These are phyloP conservation scores for Brachyistius frenatus DNA, from an alignment of 2,113 vertebrate genomes.

Conservation along the genomic window DNA sequence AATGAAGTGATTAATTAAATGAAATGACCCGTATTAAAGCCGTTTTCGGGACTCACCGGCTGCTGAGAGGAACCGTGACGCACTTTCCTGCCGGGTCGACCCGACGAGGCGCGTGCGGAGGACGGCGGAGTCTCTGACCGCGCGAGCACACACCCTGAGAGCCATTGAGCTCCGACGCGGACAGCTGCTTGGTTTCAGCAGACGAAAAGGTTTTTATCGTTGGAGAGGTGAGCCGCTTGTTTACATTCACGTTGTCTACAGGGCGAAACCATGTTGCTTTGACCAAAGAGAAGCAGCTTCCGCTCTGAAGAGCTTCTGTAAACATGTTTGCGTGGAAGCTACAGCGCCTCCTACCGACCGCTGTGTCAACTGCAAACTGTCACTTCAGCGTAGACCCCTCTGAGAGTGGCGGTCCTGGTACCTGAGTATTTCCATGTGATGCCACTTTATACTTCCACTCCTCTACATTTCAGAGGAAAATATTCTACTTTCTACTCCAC, in stretches of 20 bases:
- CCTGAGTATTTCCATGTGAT: too few relatives aligned
- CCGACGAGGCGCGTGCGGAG: constrained; percentile 10
- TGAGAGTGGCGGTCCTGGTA: too few relatives aligned
- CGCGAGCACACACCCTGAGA: constrained; percentile 56
- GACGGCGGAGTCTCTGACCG: constrained; percentile 43
- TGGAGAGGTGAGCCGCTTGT: constrained; percentile 36
- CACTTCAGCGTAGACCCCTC: too few relatives aligned
- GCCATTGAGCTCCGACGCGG: constrained; percentile 59
- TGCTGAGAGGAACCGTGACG: constrained; percentile 60
- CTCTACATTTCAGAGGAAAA: too few relatives aligned
- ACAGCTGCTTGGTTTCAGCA: neutral
- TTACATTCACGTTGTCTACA: constrained; percentile 62
- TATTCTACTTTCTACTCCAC: too few relatives aligned
- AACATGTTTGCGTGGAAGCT: neutral
- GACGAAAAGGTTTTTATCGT: accelerated
- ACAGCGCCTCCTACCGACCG: constrained; percentile 67
- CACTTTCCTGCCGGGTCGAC: constrained; percentile 37
- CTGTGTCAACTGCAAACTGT: neutral
- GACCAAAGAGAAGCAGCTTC: constrained; percentile 53
- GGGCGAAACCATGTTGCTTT: constrained; percentile 77
- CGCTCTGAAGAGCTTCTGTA: constrained; percentile 36
- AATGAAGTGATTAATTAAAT: too few relatives aligned
- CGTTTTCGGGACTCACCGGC: constrained; percentile 66
- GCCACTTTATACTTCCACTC: too few relatives aligned
- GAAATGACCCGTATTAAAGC: too few relatives aligned